phyloP scores from a whole-genome alignment of 92 coral and sea anemone species.

The Heteractis magnifica region DNA sequence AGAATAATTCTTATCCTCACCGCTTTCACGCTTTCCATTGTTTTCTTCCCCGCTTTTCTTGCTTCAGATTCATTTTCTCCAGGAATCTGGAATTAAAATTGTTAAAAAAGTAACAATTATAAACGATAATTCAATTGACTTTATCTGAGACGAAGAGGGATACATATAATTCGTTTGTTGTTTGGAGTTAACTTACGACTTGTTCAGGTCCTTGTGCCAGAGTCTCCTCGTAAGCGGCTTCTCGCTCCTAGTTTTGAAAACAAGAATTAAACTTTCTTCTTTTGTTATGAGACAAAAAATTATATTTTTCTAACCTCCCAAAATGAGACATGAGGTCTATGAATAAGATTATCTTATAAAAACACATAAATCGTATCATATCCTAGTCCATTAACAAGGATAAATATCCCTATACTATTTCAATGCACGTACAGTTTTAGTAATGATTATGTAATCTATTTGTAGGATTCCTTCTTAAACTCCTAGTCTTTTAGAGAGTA shows the following conservation, averaged over 20 bases:
- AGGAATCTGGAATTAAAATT: slow-evolving; percentile 66
- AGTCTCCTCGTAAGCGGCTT: slow-evolving; percentile 77
- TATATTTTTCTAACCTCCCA: too few species aligned
- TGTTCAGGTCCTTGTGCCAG: slow-evolving; percentile 69
- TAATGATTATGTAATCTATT: too few species aligned
- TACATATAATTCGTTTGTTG: not conserved
- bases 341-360: too few species aligned
- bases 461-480: too few species aligned
- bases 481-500: too few species aligned
- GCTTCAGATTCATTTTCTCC: slow-evolving; percentile 93
- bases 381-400: too few species aligned
- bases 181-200: slow-evolving; percentile 40
- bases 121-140: not conserved
- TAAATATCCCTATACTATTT: too few species aligned
- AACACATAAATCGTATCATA: too few species aligned
- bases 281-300: too few species aligned
- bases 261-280: not conserved
- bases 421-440: too few species aligned
- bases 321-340: too few species aligned
- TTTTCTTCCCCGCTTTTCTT: slow-evolving; percentile 90
- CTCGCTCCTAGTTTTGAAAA: slow-evolving; percentile 67
- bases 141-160: not conserved
- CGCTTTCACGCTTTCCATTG: slow-evolving; percentile 89
- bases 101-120: not conserved
- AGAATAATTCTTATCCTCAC: slow-evolving; percentile 36